phyloP scores from a whole-genome alignment of 2,113 vertebrate genomes.

The Mustela nigripes region DNA sequence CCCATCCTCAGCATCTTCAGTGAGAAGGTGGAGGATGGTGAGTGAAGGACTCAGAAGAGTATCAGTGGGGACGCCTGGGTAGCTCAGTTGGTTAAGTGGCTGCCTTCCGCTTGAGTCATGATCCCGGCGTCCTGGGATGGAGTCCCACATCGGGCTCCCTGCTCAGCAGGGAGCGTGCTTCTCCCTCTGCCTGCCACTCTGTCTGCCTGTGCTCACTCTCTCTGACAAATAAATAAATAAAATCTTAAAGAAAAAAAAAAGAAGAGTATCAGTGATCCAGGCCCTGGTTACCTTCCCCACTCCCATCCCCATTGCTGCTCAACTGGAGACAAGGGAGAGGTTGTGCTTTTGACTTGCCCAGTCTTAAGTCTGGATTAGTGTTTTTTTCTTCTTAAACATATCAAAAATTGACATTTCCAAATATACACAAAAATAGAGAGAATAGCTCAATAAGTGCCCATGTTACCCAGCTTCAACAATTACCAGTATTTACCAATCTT shows the following conservation, averaged over 20 bases:
- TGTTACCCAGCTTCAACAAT: background rate
- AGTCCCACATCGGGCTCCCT: no score
- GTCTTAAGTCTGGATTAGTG: background rate
- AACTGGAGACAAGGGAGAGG: background rate
- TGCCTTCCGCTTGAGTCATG: no score
- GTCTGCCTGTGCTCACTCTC: no score
- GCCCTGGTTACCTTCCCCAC: no score
- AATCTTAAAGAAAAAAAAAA: no score
- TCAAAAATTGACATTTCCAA: background rate
- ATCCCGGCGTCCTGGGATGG: no score
- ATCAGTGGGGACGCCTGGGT: background rate
- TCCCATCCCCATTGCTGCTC: background rate
- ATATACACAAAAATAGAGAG: background rate
- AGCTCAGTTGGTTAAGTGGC: no score
- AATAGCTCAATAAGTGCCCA: background rate
- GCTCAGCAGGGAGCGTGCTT: no score
- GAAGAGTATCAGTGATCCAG: background rate
- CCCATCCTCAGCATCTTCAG: background rate
- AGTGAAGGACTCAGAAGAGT: background rate
- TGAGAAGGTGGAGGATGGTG: background rate
- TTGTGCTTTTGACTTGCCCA: background rate
- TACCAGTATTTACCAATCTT: background rate
- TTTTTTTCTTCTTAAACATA: background rate
- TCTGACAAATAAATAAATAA: no score
- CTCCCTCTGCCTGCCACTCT: no score